phyloP scores from a whole-genome alignment of 2,888 invertebrate species.

The Molanna angustata region DNA sequence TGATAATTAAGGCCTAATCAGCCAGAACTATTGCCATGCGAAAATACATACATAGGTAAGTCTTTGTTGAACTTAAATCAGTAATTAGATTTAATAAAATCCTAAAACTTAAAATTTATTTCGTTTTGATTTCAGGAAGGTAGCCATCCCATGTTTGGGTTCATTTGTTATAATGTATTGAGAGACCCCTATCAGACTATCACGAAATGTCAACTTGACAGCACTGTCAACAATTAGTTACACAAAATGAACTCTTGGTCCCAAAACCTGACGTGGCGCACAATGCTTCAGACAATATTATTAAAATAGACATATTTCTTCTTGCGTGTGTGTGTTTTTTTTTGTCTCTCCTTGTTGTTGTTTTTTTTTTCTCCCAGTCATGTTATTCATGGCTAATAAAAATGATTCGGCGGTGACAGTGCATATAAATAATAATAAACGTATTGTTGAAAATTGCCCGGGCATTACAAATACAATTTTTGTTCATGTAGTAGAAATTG shows the following conservation, averaged over 20 bases:
- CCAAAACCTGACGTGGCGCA: slow-evolving; percentile 5
- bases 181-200: slow-evolving; percentile 23
- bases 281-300: slow-evolving; percentile 6
- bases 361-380: neutral
- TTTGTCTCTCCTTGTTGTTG: neutral
- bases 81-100: too few relatives aligned
- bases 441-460: too few relatives aligned
- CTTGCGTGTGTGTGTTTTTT: neutral
- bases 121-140: neutral
- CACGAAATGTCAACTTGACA: slow-evolving; percentile 28
- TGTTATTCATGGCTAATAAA: slow-evolving; percentile 6
- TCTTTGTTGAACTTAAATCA: too few relatives aligned
- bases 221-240: slow-evolving; percentile 32
- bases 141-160: neutral
- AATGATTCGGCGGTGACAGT: slow-evolving; percentile 10
- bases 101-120: too few relatives aligned
- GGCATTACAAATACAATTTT: too few relatives aligned
- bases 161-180: slow-evolving; percentile 11
- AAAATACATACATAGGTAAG: too few relatives aligned
- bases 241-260: slow-evolving; percentile 27
- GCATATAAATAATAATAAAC: slow-evolving; percentile 1
- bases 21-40: too few relatives aligned
- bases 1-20: too few relatives aligned
- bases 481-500: too few relatives aligned
- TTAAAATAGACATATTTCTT: slow-evolving; percentile 9